Conservation (phyloP, 2,113 vertebrate species). For the Oostethus manadensis region DNA sequence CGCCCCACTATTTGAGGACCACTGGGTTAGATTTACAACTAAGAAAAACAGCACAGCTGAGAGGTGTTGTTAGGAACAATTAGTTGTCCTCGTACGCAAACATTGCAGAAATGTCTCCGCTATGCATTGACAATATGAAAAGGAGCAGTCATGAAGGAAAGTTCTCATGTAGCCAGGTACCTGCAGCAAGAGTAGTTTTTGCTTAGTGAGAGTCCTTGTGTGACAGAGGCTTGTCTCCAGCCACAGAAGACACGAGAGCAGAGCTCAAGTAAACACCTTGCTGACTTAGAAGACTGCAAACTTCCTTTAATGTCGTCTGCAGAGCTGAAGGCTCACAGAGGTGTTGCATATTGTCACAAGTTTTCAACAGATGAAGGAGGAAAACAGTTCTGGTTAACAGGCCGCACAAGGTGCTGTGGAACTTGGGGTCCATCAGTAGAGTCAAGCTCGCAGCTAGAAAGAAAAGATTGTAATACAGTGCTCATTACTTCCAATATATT, state of each 20-base stretch:
- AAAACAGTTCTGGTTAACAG: constrained; percentile 69
- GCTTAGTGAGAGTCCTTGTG: neutral
- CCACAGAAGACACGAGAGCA: constrained; percentile 28
- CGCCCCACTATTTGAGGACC: no score
- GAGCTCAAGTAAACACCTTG: constrained; percentile 64
- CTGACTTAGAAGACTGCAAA: constrained; percentile 50
- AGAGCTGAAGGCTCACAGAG: constrained; percentile 44
- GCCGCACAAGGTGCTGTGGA: constrained; percentile 62
- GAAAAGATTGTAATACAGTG: constrained; percentile 13
- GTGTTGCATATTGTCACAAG: constrained; percentile 33
- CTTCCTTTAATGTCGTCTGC: constrained; percentile 43
- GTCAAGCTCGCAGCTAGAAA: constrained; percentile 45
- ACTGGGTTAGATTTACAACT: no score
- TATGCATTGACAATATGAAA: constrained; percentile 13
- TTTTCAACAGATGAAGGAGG: constrained; percentile 40
- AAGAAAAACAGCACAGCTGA: no score
- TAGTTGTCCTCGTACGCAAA: neutral
- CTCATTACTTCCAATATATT: neutral
- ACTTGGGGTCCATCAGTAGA: constrained; percentile 64
- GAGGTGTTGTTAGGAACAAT: neutral
- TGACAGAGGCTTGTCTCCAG: constrained; percentile 25
- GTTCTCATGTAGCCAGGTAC: no score
- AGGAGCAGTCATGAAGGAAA: neutral
- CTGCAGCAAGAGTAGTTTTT: neutral
- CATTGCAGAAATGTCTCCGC: neutral